Conservation (phyloP, 2,113 vertebrate species). For the Dromaius novaehollandiae region DNA sequence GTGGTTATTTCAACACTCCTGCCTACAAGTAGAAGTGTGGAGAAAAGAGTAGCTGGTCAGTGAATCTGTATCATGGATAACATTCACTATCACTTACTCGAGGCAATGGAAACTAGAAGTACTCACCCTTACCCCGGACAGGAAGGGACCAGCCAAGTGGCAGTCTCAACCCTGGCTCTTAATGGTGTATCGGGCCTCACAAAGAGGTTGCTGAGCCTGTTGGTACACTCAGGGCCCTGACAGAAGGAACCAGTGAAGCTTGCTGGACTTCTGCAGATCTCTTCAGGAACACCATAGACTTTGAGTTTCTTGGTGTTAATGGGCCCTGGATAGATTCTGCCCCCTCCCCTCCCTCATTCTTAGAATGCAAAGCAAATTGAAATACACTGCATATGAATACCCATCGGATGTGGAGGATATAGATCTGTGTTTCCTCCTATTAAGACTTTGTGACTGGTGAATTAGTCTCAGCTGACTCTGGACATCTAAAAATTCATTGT, state of each 20-base stretch:
- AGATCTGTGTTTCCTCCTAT: not conserved
- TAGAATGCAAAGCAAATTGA: not conserved
- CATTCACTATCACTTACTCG: too few species aligned
- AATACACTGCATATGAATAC: too few species aligned
- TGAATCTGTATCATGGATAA: too few species aligned
- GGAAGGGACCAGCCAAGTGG: not conserved
- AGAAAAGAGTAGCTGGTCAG: too few species aligned
- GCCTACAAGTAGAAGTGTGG: too few species aligned
- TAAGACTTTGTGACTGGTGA: accelerated
- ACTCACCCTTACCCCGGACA: not conserved
- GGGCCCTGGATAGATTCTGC: not conserved
- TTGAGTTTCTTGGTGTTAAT: not conserved
- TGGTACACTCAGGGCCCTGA: too few species aligned
- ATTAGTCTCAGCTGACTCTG: not conserved
- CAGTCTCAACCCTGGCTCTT: not conserved
- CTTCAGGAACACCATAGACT: not conserved
- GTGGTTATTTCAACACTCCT: too few species aligned
- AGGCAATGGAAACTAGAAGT: too few species aligned
- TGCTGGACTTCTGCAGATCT: not conserved
- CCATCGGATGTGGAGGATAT: too few species aligned
- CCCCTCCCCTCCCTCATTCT: too few species aligned
- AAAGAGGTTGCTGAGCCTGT: not conserved
- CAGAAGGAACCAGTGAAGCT: not conserved
- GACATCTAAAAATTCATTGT: not conserved
- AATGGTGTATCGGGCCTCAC: not conserved